phyloP scores from a whole-genome alignment of 2,113 vertebrate species.

The Bostrychus sinensis region DNA sequence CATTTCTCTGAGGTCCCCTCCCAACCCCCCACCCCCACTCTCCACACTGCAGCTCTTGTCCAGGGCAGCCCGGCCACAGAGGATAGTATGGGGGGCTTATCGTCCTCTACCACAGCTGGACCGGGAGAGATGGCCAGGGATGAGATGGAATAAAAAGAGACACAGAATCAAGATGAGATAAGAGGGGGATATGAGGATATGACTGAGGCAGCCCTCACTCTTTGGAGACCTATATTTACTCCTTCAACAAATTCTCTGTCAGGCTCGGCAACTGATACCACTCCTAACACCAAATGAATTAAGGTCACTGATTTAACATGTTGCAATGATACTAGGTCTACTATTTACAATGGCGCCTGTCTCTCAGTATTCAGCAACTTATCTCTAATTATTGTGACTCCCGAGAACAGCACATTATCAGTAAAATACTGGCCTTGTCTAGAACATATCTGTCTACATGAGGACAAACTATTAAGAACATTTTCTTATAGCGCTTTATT shows the following conservation, averaged over 20 bases:
- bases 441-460: background rate
- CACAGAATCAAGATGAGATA: slow-evolving; percentile 39
- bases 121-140: slow-evolving; percentile 53
- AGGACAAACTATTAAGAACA: background rate
- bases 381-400: slow-evolving; percentile 10
- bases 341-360: background rate
- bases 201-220: background rate
- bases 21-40: slow-evolving; percentile 66
- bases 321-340: background rate
- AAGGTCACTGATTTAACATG: background rate
- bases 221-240: slow-evolving; percentile 1
- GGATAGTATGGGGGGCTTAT: slow-evolving; percentile 71
- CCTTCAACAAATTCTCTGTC: background rate
- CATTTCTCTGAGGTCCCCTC: slow-evolving; percentile 80
- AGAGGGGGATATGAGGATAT: slow-evolving; percentile 10
- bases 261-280: too few relatives aligned
- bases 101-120: slow-evolving; percentile 74
- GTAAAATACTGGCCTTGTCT: background rate
- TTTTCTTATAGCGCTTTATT: background rate
- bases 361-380: background rate
- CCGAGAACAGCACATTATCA: background rate
- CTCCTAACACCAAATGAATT: background rate
- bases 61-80: slow-evolving; percentile 62
- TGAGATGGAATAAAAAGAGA: slow-evolving; percentile 58
- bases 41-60: slow-evolving; percentile 75